These are phyloP conservation scores for Acyrthosiphon pisum DNA, from an alignment of 1,140 invertebrate genomes.

Conservation along the genomic window DNA sequence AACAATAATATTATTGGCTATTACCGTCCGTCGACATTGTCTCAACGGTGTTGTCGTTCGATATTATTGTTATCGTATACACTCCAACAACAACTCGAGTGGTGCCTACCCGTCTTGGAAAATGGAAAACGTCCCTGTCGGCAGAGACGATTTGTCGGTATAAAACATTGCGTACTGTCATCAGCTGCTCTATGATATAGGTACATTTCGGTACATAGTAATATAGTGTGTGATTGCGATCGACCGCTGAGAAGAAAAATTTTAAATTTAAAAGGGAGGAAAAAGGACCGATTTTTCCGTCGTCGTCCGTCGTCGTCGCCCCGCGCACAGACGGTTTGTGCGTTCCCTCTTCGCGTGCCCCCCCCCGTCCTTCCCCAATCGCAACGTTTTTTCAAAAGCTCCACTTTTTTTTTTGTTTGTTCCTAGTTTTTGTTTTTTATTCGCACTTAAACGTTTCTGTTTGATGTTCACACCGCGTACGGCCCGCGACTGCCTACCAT, in stretches of 20 bases:
- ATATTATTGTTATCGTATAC: no score
- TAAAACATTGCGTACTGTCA: background rate
- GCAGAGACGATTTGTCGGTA: background rate
- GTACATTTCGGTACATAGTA: background rate
- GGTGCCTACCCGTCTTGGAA: background rate
- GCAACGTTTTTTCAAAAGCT: background rate
- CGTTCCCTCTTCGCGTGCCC: no score
- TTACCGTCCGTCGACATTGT: background rate
- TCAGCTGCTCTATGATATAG: no score
- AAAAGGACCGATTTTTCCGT: background rate
- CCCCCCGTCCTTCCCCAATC: background rate
- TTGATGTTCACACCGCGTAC: background rate
- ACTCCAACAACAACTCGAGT: no score
- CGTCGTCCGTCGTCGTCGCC: no score
- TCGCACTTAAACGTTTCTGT: background rate
- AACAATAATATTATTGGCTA: background rate
- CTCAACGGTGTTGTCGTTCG: no score
- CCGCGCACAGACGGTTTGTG: background rate
- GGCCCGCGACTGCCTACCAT: background rate
- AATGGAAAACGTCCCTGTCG: background rate
- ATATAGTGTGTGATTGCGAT: background rate
- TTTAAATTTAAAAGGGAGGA: background rate
- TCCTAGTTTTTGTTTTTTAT: background rate
- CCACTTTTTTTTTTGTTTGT: background rate
- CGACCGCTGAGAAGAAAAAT: background rate